phyloP scores from a whole-genome alignment of 2,888 invertebrate genomes.

The Drosophila quinaria region DNA sequence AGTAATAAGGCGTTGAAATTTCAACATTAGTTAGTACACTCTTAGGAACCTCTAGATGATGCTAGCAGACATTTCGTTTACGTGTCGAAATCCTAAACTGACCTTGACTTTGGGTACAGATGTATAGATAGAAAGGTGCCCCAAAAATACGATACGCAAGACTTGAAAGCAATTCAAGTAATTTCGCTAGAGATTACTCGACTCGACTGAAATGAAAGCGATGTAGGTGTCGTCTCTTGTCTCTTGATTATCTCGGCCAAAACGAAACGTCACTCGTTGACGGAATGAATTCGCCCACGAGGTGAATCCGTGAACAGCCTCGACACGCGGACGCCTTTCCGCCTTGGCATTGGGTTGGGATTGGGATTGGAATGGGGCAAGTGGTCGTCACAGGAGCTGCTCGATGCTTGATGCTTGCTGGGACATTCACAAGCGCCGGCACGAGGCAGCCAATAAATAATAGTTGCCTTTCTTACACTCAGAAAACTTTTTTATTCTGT shows the following conservation, averaged over 20 bases:
- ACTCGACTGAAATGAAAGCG: not conserved
- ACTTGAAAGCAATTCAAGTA: slow-evolving; percentile 41
- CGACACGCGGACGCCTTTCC: slow-evolving; percentile 13
- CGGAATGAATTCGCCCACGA: slow-evolving; percentile 62
- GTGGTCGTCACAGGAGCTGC: slow-evolving; percentile 3
- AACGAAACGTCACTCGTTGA: slow-evolving; percentile 63
- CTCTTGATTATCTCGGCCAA: slow-evolving; percentile 6
- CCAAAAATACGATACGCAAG: slow-evolving; percentile 21
- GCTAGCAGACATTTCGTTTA: slow-evolving; percentile 16
- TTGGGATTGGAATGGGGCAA: not conserved
- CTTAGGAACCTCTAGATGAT: slow-evolving; percentile 11
- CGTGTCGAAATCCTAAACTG: slow-evolving; percentile 25
- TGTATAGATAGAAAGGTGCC: slow-evolving; percentile 26
- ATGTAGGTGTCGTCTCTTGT: not conserved
- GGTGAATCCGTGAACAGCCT: slow-evolving; percentile 54
- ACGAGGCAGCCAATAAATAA: slow-evolving; percentile 28
- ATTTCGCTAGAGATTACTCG: slow-evolving; percentile 25
- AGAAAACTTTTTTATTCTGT: too few relatives aligned
- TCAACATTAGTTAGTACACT: slow-evolving; percentile 1
- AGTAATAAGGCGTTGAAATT: slow-evolving; percentile 49
- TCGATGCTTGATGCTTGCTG: not conserved
- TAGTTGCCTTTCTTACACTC: not conserved
- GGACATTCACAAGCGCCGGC: slow-evolving; percentile 36
- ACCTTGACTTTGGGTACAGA: slow-evolving; percentile 59
- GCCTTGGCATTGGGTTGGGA: slow-evolving; percentile 8